Percentiles rank a stretch among this genome's conserved stretches.
Evolutionary conservation across 2,113 vertebrate species (phyloP).

Genomic region (Prunella fulvescens): DNA sequence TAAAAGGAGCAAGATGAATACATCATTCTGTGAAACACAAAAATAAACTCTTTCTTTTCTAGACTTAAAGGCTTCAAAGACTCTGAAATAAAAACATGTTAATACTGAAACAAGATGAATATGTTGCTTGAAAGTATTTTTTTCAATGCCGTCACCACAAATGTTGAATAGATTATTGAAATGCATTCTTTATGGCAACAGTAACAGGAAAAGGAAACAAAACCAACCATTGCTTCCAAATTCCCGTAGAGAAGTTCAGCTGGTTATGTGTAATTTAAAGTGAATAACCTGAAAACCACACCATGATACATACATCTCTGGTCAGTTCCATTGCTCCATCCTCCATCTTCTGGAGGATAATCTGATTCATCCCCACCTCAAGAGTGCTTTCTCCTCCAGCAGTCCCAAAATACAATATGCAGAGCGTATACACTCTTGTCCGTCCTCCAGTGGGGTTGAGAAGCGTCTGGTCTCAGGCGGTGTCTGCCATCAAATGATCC

Average conservation of each 20-base stretch:
- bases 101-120: conserved; percentile 40
- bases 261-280: background rate
- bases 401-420: background rate
- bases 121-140: conserved; percentile 19
- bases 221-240: conserved; percentile 43
- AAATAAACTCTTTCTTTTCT: conserved; percentile 21
- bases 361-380: background rate
- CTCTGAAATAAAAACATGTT: background rate
- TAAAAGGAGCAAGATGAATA: conserved; percentile 16
- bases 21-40: background rate
- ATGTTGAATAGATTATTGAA: conserved; percentile 4
- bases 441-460: background rate
- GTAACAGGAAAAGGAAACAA: conserved; percentile 7
- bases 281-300: conserved; percentile 13
- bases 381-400: conserved; percentile 19
- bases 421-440: background rate
- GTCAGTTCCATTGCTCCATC: background rate
- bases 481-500: conserved; percentile 28
- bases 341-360: background rate
- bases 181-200: conserved; percentile 7
- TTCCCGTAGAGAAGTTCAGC: background rate
- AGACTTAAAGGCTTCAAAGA: conserved; percentile 33
- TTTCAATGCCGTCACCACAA: conserved; percentile 4
- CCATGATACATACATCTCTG: background rate
- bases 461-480: conserved; percentile 32